Percentiles rank a stretch among this genome's conserved stretches.
phyloP scores from a whole-genome alignment of 2,113 vertebrate species.

The Pelvicachromis taeniatus region DNA sequence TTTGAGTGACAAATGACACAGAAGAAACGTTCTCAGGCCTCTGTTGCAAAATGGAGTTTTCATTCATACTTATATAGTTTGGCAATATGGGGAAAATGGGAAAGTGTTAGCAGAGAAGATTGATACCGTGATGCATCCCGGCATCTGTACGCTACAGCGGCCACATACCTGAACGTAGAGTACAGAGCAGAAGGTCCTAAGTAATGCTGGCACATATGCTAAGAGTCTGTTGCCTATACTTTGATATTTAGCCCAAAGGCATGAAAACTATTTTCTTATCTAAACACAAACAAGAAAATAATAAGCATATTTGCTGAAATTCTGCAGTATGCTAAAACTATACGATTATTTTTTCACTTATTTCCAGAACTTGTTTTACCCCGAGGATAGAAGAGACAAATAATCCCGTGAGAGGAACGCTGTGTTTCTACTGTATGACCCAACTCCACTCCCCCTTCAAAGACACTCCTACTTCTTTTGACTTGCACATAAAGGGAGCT shows the following conservation, averaged over 20 bases:
- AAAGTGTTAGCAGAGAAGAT: background rate
- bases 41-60: background rate
- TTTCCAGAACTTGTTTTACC: background rate
- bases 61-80: background rate
- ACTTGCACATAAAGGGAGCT: background rate
- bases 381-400: slow-evolving; percentile 8
- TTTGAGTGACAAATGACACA: slow-evolving; percentile 23
- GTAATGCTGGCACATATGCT: background rate
- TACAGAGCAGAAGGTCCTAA: background rate
- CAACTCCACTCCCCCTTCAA: slow-evolving; percentile 10
- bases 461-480: slow-evolving; percentile 2
- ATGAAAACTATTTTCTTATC: background rate
- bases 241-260: background rate
- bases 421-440: slow-evolving; percentile 3
- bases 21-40: background rate
- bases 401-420: slow-evolving; percentile 1
- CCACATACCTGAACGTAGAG: background rate
- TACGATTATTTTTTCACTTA: background rate
- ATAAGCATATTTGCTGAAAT: background rate
- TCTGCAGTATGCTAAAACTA: background rate
- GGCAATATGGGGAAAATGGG: background rate
- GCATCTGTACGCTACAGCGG: background rate
- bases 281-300: background rate
- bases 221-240: background rate
- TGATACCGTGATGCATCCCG: background rate